phyloP scores from a whole-genome alignment of 1,140 invertebrate genomes.

The Ceratosolen fusciceps region DNA sequence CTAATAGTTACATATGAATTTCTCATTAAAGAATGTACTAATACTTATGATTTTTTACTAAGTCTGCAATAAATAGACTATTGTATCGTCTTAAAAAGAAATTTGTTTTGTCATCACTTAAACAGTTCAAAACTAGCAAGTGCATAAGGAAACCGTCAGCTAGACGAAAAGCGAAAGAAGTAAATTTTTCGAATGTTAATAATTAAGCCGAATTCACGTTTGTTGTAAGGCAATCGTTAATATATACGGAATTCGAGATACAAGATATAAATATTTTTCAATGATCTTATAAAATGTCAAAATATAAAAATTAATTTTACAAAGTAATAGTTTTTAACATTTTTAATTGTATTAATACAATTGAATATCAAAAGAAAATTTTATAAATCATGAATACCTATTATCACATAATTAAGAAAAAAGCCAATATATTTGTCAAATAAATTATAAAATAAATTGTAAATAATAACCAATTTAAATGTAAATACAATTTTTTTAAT shows the following conservation, averaged over 20 bases:
- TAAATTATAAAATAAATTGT: too few species aligned
- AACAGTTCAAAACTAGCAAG: slow-evolving; percentile 13
- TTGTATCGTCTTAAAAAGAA: slow-evolving; percentile 25
- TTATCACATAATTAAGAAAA: too few species aligned
- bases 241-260: neutral
- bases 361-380: too few species aligned
- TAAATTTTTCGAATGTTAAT: slow-evolving; percentile 23
- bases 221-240: slow-evolving; percentile 22
- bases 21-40: neutral
- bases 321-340: too few species aligned
- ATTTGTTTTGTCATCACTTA: neutral
- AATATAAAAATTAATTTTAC: too few species aligned
- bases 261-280: neutral
- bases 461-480: too few species aligned
- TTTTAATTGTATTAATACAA: too few species aligned
- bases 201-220: slow-evolving; percentile 39
- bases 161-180: slow-evolving; percentile 25
- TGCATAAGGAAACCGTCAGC: slow-evolving; percentile 26
- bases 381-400: too few species aligned
- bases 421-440: too few species aligned
- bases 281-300: too few species aligned
- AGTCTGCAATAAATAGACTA: slow-evolving; percentile 7
- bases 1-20: neutral
- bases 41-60: neutral
- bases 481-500: too few species aligned